Base-by-base conservation (phyloP, 2,113 vertebrate genomes). In the Pseudorasbora parva region DNA sequence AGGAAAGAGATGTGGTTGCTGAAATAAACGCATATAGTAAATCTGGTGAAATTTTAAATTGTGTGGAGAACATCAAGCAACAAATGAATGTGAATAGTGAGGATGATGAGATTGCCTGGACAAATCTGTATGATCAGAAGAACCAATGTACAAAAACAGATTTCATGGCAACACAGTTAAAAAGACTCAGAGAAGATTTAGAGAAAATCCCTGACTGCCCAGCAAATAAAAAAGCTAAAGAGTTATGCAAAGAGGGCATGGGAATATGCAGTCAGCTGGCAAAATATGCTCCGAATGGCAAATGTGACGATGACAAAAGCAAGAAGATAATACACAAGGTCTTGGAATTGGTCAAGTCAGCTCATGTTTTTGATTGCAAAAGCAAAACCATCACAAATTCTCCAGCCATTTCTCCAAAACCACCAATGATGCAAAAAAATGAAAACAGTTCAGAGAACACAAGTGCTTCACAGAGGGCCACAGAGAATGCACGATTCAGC, bases 321-420 rank as follows among this genome's bases (percentile, higher is more conserved):
- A 15, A 45, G n/a, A 1, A 72, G 12, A 12, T 85, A 3, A 57
- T 84, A 4, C 0, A 12, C 1, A 1, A 33, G 0, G 85, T 90
- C 14, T 15, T 54, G 11, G 21, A 82, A 1, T 59, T 90, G 23
- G 54, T 37, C 3, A 5, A 82, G 4, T 51, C 30, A 8, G 78
- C 81, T 19, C 8, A 15, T 15, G 8, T 25, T 23, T 90, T 91
- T 78, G 83, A 86, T 37, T 45, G 66, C 25, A 51, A 81, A 45
- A 89, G 88, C 23, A 86, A 87, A 66, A 11, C 37, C 11, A 2
- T 11, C 2, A 87, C 73, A 59, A 79, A 79, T 30, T 43, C 86
- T 56, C 62, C 86, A 14, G 45, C 85, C 14, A 47, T 87, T 60
- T 3, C 21, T 8, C 45, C 78, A 25, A 83, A 49, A 80, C 83